These are phyloP conservation scores for Tachycineta bicolor DNA, from an alignment of 2,113 vertebrate genomes.

Conservation along the genomic window DNA sequence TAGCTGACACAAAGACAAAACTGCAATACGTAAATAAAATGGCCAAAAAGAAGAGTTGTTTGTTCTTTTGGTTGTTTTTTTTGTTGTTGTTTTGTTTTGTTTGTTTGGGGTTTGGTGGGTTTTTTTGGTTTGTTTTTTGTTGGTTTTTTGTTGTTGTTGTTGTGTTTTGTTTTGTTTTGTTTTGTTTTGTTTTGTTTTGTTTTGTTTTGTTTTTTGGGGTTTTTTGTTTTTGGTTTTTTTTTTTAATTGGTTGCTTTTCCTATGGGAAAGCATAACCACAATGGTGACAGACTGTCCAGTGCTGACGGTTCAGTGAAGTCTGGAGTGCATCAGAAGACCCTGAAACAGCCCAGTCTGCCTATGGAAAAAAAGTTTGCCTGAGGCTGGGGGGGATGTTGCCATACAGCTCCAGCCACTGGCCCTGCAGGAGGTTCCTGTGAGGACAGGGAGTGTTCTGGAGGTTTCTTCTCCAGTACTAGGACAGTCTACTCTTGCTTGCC, in stretches of 20 bases:
- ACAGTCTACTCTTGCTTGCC: not conserved
- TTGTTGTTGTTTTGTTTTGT: too few relatives aligned
- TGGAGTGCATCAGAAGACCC: not conserved
- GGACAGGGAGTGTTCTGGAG: not conserved
- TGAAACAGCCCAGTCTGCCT: not conserved
- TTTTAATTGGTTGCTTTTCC: not conserved
- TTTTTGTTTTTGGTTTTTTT: not conserved
- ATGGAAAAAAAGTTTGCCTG: not conserved
- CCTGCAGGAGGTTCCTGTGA: rapidly evolving
- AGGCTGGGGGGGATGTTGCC: not conserved
- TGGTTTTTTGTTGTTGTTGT: too few relatives aligned
- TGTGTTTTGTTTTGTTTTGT: too few relatives aligned
- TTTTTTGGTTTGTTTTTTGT: too few relatives aligned
- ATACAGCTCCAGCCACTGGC: not conserved
- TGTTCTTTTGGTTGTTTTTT: too few relatives aligned
- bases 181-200: too few relatives aligned
- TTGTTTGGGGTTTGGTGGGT: too few relatives aligned
- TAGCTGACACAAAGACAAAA: not conserved
- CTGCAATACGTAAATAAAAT: not conserved
- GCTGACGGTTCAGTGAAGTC: not conserved
- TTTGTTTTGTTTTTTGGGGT: too few relatives aligned
- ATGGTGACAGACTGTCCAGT: not conserved
- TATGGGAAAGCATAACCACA: rapidly evolving
- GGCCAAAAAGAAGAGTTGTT: not conserved
- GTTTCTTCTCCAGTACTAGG: not conserved